Percentiles rank a stretch among this genome's conserved stretches.
phyloP scores from a whole-genome alignment of 2,797 vertebrate genomes.

The Xenopus petersii region DNA sequence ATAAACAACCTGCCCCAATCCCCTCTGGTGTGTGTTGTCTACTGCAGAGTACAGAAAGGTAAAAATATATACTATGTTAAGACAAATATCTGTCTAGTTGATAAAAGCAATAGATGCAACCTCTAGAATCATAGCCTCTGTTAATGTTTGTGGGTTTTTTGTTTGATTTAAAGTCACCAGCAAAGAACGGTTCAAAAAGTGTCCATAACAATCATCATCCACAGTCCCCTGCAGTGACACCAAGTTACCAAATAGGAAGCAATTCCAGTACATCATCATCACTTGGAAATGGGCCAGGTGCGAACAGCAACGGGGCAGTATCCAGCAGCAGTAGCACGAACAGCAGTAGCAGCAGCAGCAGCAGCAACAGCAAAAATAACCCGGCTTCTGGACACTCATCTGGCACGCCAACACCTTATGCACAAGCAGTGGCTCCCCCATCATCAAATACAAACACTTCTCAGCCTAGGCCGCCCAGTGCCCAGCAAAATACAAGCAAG shows the following conservation, averaged over 20 bases:
- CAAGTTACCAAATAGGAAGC: conserved; percentile 62
- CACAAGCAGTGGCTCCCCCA: conserved; percentile 82
- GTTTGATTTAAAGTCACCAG: conserved; percentile 74
- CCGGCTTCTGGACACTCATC: conserved; percentile 57
- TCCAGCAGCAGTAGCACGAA: conserved; percentile 50
- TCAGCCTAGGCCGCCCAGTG: conserved; percentile 71
- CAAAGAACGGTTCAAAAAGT: conserved; percentile 81
- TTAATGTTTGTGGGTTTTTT: background rate
- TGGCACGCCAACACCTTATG: conserved; percentile 80
- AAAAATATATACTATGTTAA: too few species aligned
- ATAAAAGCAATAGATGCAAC: too few species aligned
- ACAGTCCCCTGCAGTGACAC: conserved; percentile 77
- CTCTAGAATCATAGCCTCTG: too few species aligned
- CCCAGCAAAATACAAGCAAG: conserved; percentile 68
- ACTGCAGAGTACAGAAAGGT: too few species aligned
- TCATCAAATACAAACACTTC: conserved; percentile 62
- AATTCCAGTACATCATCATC: conserved; percentile 62
- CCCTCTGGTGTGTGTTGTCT: too few species aligned
- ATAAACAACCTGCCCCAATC: too few species aligned
- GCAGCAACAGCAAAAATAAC: conserved; percentile 57
- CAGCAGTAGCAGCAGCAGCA: conserved; percentile 7
- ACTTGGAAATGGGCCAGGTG: conserved; percentile 57
- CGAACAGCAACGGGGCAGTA: conserved; percentile 58
- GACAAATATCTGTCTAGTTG: too few species aligned
- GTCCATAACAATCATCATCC: conserved; percentile 75